Conservation (phyloP, 2,113 vertebrate genomes). For the Anoplopoma fimbria region DNA sequence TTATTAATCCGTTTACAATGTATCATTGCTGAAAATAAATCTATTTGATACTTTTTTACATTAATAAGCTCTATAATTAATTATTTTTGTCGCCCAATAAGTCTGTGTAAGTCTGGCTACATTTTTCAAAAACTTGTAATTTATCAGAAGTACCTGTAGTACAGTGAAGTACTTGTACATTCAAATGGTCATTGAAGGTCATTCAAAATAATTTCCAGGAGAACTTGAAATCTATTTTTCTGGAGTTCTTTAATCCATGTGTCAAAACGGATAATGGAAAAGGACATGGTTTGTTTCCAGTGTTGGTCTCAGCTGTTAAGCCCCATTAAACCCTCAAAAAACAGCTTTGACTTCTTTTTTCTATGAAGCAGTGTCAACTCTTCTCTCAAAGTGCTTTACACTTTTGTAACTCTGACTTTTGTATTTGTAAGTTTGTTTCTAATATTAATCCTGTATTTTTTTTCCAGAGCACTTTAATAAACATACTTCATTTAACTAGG, state of each 20-base stretch:
- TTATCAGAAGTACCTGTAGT: background rate
- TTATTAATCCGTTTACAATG: slow-evolving; percentile 73
- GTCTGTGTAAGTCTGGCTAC: background rate
- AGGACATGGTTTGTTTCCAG: background rate
- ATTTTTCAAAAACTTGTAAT: background rate
- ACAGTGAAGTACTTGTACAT: background rate
- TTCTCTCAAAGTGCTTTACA: slow-evolving; percentile 56
- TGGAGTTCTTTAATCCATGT: no score
- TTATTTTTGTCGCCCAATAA: background rate
- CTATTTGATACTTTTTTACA: slow-evolving; percentile 67
- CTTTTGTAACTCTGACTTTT: slow-evolving; percentile 64
- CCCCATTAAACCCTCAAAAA: background rate
- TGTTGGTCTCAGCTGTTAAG: background rate
- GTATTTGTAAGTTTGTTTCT: slow-evolving; percentile 79
- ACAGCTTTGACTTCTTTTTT: slow-evolving; percentile 17
- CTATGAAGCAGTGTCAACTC: slow-evolving; percentile 28
- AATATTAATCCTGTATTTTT: slow-evolving; percentile 75
- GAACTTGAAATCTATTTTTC: background rate
- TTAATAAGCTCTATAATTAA: slow-evolving; percentile 24
- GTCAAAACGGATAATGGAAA: background rate
- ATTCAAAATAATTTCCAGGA: background rate
- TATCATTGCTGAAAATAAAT: slow-evolving; percentile 67
- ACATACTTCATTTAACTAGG: slow-evolving; percentile 58
- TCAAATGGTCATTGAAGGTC: no score
- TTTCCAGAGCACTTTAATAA: slow-evolving; percentile 89